Percentiles rank a stretch among this genome's conserved stretches.
phyloP scores from a whole-genome alignment of 2,113 vertebrate genomes.

The Atrichornis clamosus region DNA sequence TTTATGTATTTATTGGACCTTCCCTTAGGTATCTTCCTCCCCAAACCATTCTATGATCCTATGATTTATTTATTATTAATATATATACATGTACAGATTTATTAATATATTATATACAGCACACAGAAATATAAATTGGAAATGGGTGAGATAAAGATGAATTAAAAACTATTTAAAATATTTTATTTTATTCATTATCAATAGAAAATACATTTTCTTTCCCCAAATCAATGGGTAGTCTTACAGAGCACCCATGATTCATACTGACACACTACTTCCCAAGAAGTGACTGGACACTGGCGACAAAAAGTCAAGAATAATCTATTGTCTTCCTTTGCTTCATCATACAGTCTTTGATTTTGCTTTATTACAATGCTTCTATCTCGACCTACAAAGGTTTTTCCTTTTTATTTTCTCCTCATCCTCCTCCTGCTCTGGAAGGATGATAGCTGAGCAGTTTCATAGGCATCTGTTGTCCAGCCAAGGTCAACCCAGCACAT shows the following conservation, averaged over 20 bases:
- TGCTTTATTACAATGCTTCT: neutral
- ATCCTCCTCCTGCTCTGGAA: neutral
- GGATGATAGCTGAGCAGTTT: neutral
- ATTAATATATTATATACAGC: neutral
- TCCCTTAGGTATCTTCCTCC: neutral
- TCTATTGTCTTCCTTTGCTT: neutral
- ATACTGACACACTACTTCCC: neutral
- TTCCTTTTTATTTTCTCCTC: neutral
- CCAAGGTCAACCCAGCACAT: neutral
- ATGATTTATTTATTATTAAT: neutral
- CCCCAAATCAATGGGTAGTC: fast-evolving
- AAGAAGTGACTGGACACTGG: neutral
- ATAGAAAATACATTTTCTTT: neutral
- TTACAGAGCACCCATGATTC: neutral
- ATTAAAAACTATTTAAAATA: neutral
- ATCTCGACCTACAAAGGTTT: neutral
- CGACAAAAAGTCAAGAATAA: neutral
- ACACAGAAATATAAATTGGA: neutral
- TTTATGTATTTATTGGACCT: neutral
- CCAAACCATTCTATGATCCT: neutral
- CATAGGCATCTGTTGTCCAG: neutral
- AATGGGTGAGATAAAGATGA: neutral
- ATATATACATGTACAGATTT: neutral
- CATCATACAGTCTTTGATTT: neutral
- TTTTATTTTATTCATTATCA: neutral